A percentile compares a stretch with the other conserved stretches of the same genome.
Conservation (phyloP, 2,797 vertebrate genomes). For the Vireo griseus region DNA sequence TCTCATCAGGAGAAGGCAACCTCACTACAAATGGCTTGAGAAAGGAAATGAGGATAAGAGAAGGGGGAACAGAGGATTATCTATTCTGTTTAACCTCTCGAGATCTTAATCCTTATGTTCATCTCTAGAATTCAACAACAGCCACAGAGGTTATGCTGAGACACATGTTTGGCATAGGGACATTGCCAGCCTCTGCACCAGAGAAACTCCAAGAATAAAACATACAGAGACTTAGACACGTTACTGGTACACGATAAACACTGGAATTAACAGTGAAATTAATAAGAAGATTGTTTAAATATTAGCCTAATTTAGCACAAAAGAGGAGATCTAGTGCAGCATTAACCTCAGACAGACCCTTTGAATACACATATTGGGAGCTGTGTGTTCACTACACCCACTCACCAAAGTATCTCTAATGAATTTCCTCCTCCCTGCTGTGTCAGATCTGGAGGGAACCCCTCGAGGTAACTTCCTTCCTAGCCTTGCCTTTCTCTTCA, state of each 20-base stretch:
- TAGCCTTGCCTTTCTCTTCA: neutral
- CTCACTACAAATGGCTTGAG: neutral
- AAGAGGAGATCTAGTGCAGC: neutral
- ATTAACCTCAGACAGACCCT: constrained; percentile 43
- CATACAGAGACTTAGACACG: neutral
- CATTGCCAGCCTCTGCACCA: neutral
- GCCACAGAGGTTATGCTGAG: neutral
- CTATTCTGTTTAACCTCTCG: neutral
- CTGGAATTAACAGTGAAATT: constrained; percentile 16
- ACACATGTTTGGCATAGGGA: rapidly evolving
- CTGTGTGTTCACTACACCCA: constrained; percentile 3
- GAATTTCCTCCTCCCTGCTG: neutral
- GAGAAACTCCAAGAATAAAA: neutral
- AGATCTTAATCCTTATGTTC: neutral
- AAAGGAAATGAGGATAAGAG: neutral
- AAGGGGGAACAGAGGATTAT: neutral
- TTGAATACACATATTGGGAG: constrained; percentile 11
- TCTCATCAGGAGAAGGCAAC: neutral
- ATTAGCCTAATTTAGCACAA: constrained; percentile 33
- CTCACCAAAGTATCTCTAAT: neutral
- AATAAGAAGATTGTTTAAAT: constrained; percentile 31
- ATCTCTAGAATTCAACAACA: neutral
- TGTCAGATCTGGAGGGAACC: neutral
- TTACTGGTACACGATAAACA: neutral
- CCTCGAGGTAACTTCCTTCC: neutral